Percentiles rank a stretch among this genome's conserved stretches.
Evolutionary conservation across 2,888 invertebrate genomes (phyloP).

Genomic region (Neoitamus cyanurus): DNA sequence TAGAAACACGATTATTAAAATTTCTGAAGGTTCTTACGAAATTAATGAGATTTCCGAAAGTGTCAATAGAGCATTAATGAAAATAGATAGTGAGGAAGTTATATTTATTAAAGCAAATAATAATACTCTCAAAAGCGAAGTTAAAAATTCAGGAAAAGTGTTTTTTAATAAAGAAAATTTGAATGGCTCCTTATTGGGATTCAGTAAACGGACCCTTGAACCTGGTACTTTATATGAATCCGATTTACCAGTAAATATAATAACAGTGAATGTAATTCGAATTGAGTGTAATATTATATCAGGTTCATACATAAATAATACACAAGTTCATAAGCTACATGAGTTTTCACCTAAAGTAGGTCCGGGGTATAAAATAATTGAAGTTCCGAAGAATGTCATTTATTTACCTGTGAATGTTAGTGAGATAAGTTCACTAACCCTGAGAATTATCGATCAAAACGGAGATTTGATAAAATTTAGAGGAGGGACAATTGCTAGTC

Average conservation of each 20-base stretch:
- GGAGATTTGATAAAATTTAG: conserved; percentile 58
- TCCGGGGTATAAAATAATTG: conserved; percentile 60
- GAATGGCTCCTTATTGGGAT: too few relatives aligned
- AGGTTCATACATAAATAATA: conserved; percentile 50
- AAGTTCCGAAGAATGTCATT: conserved; percentile 58
- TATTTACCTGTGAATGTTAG: conserved; percentile 59
- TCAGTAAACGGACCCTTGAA: background rate
- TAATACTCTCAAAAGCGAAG: too few relatives aligned
- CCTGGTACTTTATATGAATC: conserved; percentile 50
- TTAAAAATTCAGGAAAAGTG: too few relatives aligned
- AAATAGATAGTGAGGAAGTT: too few relatives aligned
- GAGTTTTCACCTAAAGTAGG: conserved; percentile 58
- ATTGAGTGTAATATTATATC: too few relatives aligned
- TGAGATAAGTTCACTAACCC: conserved; percentile 55
- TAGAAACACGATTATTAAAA: too few relatives aligned
- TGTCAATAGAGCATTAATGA: too few relatives aligned
- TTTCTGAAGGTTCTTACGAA: too few relatives aligned
- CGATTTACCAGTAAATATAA: conserved; percentile 55
- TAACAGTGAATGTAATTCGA: conserved; percentile 32
- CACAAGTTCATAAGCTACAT: conserved; percentile 58
- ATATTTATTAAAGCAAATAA: background rate
- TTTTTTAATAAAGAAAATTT: too few relatives aligned
- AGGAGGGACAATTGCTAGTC: conserved; percentile 56
- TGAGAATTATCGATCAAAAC: conserved; percentile 58
- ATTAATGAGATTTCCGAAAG: too few relatives aligned